These are phyloP conservation scores for Metacarcinus magister DNA, from an alignment of 2,888 invertebrate species.

Conservation along the genomic window DNA sequence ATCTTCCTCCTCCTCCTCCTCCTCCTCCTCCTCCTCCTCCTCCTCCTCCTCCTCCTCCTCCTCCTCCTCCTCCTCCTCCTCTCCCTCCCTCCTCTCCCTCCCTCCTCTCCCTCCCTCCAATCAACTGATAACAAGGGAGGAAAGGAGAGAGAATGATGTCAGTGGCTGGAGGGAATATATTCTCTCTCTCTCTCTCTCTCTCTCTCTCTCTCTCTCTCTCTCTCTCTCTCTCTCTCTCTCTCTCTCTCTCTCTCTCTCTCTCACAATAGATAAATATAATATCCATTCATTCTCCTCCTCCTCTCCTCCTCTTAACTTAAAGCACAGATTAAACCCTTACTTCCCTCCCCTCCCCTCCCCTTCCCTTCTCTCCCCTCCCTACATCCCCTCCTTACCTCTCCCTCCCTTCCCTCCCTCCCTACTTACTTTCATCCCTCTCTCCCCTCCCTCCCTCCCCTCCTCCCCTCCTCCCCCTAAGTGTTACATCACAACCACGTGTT, in stretches of 20 bases:
- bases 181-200: too few relatives aligned
- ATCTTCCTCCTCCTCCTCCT: background rate
- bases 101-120: too few relatives aligned
- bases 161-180: too few relatives aligned
- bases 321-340: background rate
- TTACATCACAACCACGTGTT: background rate
- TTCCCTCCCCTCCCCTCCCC: background rate
- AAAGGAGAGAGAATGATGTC: background rate
- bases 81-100: too few relatives aligned
- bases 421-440: too few relatives aligned
- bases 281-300: background rate
- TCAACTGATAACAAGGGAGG: background rate
- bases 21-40: too few relatives aligned
- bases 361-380: background rate
- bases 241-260: background rate
- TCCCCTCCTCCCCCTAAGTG: background rate
- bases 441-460: background rate
- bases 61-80: too few relatives aligned
- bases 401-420: too few relatives aligned
- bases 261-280: too few relatives aligned
- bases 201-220: background rate
- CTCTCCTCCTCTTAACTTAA: background rate
- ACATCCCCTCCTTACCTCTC: too few relatives aligned
- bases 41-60: background rate
- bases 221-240: background rate